Conservation (phyloP, 2,113 vertebrate species). For the Ceratotherium simum region DNA sequence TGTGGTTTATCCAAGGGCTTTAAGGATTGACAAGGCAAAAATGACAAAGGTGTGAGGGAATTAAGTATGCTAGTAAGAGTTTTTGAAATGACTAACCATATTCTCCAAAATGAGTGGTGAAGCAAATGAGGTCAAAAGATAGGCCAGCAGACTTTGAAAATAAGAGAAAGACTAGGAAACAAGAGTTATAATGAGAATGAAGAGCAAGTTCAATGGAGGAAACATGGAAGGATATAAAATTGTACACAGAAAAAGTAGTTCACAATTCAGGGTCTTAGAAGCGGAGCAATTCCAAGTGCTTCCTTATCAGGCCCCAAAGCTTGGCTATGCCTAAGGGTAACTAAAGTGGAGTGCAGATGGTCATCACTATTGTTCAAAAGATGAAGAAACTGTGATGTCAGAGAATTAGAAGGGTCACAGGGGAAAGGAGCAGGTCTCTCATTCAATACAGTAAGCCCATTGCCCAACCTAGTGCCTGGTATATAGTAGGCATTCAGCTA, state of each 20-base stretch:
- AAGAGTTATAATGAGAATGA: background rate
- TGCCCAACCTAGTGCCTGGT: background rate
- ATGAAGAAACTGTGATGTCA: constrained; percentile 8
- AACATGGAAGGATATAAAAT: background rate
- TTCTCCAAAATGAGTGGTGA: background rate
- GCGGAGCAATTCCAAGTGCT: background rate
- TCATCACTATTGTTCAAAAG: background rate
- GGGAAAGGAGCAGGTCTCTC: background rate
- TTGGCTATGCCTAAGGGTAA: background rate
- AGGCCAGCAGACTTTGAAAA: constrained; percentile 1
- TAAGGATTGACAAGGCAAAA: constrained; percentile 2
- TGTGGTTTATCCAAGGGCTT: background rate
- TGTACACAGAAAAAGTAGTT: background rate
- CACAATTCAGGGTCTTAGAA: background rate
- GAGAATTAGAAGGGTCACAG: background rate
- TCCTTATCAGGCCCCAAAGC: background rate
- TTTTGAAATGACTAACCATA: constrained; percentile 22
- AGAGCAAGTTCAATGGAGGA: background rate
- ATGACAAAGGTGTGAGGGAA: background rate
- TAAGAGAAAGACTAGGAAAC: background rate
- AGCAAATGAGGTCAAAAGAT: background rate
- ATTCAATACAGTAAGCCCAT: background rate
- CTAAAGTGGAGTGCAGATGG: background rate
- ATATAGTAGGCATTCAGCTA: background rate
- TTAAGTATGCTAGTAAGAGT: background rate